Conservation (phyloP, 2,797 vertebrate genomes). For the Liasis olivaceus region DNA sequence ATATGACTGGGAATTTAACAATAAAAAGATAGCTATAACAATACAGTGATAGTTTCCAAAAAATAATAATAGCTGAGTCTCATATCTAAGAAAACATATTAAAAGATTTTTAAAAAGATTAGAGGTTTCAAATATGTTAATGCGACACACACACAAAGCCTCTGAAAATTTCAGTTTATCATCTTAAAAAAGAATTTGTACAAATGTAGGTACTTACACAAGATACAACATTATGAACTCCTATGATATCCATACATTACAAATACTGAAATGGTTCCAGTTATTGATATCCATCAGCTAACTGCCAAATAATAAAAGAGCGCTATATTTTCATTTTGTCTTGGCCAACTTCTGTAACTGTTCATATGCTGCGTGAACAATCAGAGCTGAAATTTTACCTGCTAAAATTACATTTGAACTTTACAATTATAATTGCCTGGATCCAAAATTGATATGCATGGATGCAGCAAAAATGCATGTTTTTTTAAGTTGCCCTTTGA, state of each 20-base stretch:
- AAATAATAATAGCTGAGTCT: neutral
- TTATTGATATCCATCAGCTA: conserved; percentile 52
- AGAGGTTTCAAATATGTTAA: conserved; percentile 10
- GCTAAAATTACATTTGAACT: conserved; percentile 9
- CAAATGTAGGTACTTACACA: neutral
- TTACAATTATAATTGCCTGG: conserved; percentile 25
- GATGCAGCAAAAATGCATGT: neutral
- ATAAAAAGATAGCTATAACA: neutral
- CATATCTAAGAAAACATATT: neutral
- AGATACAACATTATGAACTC: neutral
- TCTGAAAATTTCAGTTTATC: neutral
- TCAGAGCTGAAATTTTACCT: conserved; percentile 29
- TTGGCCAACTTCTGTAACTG: conserved; percentile 17
- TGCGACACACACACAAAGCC: conserved; percentile 7
- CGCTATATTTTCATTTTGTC: conserved; percentile 41
- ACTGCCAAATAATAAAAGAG: conserved; percentile 19
- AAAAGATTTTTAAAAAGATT: neutral
- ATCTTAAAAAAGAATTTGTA: neutral
- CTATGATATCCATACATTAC: conserved; percentile 46
- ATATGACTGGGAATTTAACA: neutral
- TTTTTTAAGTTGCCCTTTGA: neutral
- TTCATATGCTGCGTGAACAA: neutral
- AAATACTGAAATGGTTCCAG: conserved; percentile 54
- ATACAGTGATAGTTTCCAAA: conserved; percentile 31
- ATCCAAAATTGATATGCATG: neutral